A percentile compares a stretch with the other conserved stretches of the same genome.
These are phyloP conservation scores for Flexamia atlantica DNA, from an alignment of 2,888 invertebrate genomes.

Conservation along the genomic window DNA sequence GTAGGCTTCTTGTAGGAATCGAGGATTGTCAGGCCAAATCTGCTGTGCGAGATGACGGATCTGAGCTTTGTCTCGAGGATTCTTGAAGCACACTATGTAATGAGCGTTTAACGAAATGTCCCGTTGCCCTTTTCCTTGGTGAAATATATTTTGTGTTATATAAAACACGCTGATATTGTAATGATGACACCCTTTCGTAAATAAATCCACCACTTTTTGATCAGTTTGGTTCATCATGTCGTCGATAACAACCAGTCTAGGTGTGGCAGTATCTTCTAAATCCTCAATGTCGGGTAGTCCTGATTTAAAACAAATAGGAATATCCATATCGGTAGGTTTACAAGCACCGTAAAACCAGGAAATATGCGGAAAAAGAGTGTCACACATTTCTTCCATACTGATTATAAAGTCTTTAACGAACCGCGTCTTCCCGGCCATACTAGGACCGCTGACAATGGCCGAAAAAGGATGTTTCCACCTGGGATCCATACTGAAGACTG, in stretches of 20 bases:
- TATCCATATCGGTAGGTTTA: background rate
- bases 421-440: background rate
- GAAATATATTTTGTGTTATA: constrained; percentile 69
- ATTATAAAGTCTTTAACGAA: constrained; percentile 9
- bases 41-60: constrained; percentile 66
- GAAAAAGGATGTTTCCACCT: constrained; percentile 30
- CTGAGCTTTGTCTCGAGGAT: constrained; percentile 67
- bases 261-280: background rate
- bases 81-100: constrained; percentile 69
- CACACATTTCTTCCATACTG: background rate
- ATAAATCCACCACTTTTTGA: constrained; percentile 14
- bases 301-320: background rate
- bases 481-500: constrained; percentile 16
- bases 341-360: background rate
- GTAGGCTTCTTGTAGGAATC: constrained; percentile 67
- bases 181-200: constrained; percentile 40
- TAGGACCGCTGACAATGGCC: background rate
- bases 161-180: constrained; percentile 62
- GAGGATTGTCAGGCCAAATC: constrained; percentile 66
- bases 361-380: background rate
- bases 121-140: constrained; percentile 68
- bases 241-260: constrained; percentile 24
- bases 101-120: constrained; percentile 69
- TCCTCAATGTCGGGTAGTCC: constrained; percentile 14
- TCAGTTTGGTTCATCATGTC: constrained; percentile 25